phyloP scores from a whole-genome alignment of 2,797 vertebrate genomes.

The Pygocentrus nattereri region DNA sequence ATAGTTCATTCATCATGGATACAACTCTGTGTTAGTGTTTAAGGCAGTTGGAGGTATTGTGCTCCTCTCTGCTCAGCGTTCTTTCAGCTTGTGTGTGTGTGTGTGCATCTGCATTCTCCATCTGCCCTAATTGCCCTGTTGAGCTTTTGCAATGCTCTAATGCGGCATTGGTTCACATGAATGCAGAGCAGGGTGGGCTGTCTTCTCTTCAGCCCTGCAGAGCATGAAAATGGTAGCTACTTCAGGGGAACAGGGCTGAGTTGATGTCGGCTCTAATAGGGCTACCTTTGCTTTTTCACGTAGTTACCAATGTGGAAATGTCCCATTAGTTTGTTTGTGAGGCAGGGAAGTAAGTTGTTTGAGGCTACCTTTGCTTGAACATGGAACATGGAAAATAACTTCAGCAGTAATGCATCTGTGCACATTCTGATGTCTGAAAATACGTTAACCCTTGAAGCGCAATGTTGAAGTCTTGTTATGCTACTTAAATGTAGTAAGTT shows the following conservation, averaged over 20 bases:
- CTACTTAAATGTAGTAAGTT: no score
- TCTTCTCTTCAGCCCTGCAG: neutral
- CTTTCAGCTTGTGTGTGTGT: conserved; percentile 10
- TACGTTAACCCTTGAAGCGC: no score
- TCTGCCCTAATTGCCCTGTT: conserved; percentile 53
- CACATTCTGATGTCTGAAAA: neutral
- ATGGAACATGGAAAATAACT: neutral
- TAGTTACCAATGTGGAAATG: neutral
- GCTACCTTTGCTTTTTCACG: conserved; percentile 66
- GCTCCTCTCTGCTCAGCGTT: neutral
- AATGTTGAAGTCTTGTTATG: no score
- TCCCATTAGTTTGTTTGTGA: conserved; percentile 4
- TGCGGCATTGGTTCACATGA: conserved; percentile 30
- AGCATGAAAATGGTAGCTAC: conserved; percentile 58
- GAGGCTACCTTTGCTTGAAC: no score
- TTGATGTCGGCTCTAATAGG: conserved; percentile 70
- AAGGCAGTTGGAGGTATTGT: conserved; percentile 21
- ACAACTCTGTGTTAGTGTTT: conserved; percentile 67
- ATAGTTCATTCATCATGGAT: neutral
- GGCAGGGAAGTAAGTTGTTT: neutral
- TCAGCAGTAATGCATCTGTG: neutral
- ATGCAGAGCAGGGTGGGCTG: conserved; percentile 24
- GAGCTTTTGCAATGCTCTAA: conserved; percentile 42
- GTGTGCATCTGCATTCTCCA: conserved; percentile 50
- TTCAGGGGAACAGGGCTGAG: conserved; percentile 76